phyloP scores from a whole-genome alignment of 1,140 invertebrate species.

The Drosophila orosa region DNA sequence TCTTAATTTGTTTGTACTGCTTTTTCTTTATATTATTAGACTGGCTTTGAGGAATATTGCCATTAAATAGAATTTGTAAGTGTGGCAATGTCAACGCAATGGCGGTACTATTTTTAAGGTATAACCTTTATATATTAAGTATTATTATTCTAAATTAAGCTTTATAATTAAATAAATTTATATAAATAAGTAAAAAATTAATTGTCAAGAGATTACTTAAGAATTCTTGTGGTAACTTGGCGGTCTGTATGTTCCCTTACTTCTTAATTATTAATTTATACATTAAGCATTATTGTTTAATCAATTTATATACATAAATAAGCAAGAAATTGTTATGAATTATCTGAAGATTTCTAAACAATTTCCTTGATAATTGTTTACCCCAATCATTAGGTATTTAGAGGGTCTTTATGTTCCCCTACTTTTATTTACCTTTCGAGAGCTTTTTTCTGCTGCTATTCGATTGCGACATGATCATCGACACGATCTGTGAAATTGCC shows the following conservation, averaged over 20 bases:
- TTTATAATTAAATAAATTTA: background rate
- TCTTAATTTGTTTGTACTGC: background rate
- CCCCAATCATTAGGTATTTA: no score
- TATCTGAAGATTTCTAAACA: no score
- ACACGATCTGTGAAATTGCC: conserved; percentile 77
- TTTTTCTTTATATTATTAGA: background rate
- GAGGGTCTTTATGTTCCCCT: background rate
- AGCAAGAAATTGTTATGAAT: no score
- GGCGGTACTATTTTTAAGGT: background rate
- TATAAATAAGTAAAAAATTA: background rate
- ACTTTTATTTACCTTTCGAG: background rate
- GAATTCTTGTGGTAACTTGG: background rate
- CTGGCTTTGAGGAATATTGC: background rate
- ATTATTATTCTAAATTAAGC: background rate
- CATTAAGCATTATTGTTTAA: no score
- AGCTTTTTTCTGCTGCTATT: conserved; percentile 31
- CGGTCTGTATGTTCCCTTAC: background rate
- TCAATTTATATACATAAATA: no score
- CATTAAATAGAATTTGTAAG: background rate
- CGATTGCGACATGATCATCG: conserved; percentile 82
- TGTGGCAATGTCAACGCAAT: background rate
- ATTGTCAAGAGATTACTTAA: background rate
- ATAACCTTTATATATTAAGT: background rate
- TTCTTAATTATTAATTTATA: no score
- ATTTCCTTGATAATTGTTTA: no score